Conservation (phyloP, 2,797 vertebrate species). For the Microcaecilia unicolor region DNA sequence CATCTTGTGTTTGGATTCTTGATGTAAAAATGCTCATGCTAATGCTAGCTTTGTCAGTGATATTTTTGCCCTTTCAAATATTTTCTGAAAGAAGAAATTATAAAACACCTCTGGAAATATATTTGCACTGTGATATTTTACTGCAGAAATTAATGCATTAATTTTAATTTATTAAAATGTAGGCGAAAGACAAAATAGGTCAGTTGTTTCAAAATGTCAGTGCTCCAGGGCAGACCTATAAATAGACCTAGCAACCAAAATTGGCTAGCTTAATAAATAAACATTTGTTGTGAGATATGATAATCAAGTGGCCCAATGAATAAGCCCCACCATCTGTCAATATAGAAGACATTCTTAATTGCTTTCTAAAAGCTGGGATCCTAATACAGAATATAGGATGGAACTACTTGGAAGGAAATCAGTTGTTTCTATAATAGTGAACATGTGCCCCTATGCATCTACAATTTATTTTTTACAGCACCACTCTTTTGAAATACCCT, state of each 20-base stretch:
- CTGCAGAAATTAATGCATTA: conserved; percentile 18
- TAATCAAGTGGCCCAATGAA: too few relatives aligned
- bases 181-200: conserved; percentile 47
- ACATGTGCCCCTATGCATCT: too few relatives aligned
- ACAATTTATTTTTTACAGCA: too few relatives aligned
- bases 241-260: conserved; percentile 30
- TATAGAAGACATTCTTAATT: too few relatives aligned
- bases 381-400: too few relatives aligned
- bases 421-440: too few relatives aligned
- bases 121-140: conserved; percentile 18
- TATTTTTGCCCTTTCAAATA: conserved; percentile 48
- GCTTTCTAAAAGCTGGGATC: too few relatives aligned
- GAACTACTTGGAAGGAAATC: too few relatives aligned
- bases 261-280: conserved; percentile 26
- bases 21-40: conserved; percentile 29
- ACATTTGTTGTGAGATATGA: too few relatives aligned
- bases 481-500: too few relatives aligned
- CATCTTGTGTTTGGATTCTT: conserved; percentile 25
- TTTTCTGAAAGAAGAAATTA: conserved; percentile 30
- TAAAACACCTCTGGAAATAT: too few relatives aligned
- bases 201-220: conserved; percentile 52
- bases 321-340: too few relatives aligned
- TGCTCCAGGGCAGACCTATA: conserved; percentile 24
- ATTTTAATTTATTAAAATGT: conserved; percentile 57
- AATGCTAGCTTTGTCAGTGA: conserved; percentile 40